A percentile compares a stretch with the other conserved stretches of the same genome.
These are phyloP conservation scores for Frankliniella intonsa DNA, from an alignment of 2,888 invertebrate genomes.

Conservation along the genomic window DNA sequence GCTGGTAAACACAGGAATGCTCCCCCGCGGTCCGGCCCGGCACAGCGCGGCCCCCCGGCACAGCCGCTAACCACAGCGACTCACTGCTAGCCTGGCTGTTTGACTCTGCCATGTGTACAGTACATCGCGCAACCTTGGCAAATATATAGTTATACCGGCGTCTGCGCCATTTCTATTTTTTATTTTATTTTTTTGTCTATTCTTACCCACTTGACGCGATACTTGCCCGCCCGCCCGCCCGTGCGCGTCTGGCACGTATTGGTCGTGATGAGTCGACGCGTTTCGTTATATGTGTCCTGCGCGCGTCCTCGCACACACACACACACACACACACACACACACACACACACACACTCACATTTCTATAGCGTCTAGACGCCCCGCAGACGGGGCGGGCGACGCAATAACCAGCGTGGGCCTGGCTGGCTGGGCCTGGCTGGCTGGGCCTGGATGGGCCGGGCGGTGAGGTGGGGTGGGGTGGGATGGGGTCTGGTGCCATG, in stretches of 20 bases:
- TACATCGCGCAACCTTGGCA: too few species aligned
- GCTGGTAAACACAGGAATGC: too few species aligned
- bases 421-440: not conserved
- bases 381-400: slow-evolving; percentile 1
- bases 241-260: not conserved
- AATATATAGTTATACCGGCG: too few species aligned
- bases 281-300: not conserved
- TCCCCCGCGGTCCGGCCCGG: not conserved
- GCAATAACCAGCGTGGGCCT: not conserved
- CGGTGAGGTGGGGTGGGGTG: not conserved
- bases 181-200: too few species aligned
- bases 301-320: not conserved
- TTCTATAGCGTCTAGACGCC: slow-evolving; percentile 15
- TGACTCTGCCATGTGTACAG: too few species aligned
- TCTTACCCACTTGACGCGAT: not conserved
- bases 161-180: too few species aligned
- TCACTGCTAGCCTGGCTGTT: too few species aligned
- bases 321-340: not conserved
- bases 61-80: too few species aligned
- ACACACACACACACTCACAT: not conserved
- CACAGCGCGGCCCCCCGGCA: not conserved
- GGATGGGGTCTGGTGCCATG: not conserved
- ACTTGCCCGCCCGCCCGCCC: not conserved
- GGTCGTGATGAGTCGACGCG: not conserved
- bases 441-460: not conserved